phyloP scores from a whole-genome alignment of 2,113 vertebrate genomes.

The Malurus melanocephalus region DNA sequence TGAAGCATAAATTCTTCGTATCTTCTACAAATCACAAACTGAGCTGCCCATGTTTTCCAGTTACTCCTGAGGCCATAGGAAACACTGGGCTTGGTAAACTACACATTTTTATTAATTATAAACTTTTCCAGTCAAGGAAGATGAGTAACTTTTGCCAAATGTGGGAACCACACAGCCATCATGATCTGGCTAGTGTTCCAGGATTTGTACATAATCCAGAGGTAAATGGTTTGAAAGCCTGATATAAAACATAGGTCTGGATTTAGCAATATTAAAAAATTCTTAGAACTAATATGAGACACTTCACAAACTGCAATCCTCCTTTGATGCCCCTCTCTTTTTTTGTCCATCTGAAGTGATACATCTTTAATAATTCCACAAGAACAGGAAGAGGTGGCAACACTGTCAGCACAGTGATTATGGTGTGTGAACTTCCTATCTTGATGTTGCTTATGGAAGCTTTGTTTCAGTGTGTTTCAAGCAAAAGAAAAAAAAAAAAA shows the following conservation, averaged over 20 bases:
- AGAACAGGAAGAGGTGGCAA: background rate
- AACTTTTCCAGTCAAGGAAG: background rate
- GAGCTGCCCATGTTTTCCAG: background rate
- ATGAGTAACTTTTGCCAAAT: background rate
- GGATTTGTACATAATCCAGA: background rate
- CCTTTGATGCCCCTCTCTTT: background rate
- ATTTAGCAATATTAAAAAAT: background rate
- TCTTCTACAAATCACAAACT: background rate
- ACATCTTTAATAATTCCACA: background rate
- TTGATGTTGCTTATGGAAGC: slow-evolving; percentile 3
- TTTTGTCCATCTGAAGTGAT: background rate
- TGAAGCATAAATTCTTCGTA: background rate
- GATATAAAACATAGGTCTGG: background rate
- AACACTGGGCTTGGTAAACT: background rate
- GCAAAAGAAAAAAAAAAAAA: background rate
- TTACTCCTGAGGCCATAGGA: background rate
- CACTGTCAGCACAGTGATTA: background rate
- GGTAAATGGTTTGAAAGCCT: background rate
- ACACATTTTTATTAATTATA: background rate
- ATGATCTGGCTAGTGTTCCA: background rate
- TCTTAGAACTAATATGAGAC: background rate
- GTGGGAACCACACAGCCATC: background rate
- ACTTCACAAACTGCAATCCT: background rate
- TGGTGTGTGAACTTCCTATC: background rate
- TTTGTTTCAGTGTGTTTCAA: background rate